Conservation (phyloP, 2,888 invertebrate species). For the Catocala nupta region DNA sequence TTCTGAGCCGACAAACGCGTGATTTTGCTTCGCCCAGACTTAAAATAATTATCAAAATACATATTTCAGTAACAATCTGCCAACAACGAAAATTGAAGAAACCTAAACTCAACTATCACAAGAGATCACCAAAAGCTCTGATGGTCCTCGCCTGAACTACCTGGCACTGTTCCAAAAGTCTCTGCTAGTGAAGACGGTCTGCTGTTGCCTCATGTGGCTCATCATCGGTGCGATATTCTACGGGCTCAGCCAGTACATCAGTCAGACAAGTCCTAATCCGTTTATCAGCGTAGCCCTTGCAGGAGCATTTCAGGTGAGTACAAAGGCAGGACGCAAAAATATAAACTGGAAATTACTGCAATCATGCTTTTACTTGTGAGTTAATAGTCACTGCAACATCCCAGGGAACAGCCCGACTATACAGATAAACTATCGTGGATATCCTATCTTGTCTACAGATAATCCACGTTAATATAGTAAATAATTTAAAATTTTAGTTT, state of each 20-base stretch:
- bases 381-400: too few relatives aligned
- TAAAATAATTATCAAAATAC: too few relatives aligned
- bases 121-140: constrained; percentile 58
- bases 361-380: too few relatives aligned
- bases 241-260: constrained; percentile 94
- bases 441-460: too few relatives aligned
- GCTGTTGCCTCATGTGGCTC: constrained; percentile 92
- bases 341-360: too few relatives aligned
- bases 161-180: constrained; percentile 89
- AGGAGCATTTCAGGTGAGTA: constrained; percentile 77
- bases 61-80: constrained; percentile 80
- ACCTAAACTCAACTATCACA: constrained; percentile 71
- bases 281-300: constrained; percentile 93
- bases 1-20: too few relatives aligned
- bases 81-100: constrained; percentile 79
- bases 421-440: too few relatives aligned
- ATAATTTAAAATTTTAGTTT: too few relatives aligned
- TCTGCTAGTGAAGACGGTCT: constrained; percentile 89
- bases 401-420: too few relatives aligned
- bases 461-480: too few relatives aligned
- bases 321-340: too few relatives aligned
- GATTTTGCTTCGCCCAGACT: too few relatives aligned
- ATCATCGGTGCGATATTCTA: constrained; percentile 94
- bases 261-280: constrained; percentile 92
- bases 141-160: constrained; percentile 81